Base-by-base conservation (phyloP, 2,797 vertebrate genomes). In the Gambusia yucatana region DNA sequence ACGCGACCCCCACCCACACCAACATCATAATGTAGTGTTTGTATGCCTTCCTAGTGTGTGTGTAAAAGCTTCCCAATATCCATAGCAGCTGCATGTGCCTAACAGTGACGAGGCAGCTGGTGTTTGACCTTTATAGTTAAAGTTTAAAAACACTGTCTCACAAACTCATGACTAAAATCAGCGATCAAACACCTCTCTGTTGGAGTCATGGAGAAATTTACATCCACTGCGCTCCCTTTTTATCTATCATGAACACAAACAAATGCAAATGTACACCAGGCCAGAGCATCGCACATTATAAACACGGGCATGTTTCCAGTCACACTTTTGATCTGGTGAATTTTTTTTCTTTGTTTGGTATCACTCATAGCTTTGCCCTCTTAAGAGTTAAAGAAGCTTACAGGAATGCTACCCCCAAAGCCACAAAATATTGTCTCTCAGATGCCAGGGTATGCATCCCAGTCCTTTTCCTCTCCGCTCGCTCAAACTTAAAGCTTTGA, bases 231-330 rank as follows among this genome's bases (percentile, higher is more conserved):
- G 61, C 46, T 57, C 46, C 63, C 39, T 48, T 43, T 83, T 52
- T 72, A 80, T 86, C 44, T 67, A 47, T 50, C 17, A 57, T 25
- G 1, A 75, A 79, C 78, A 80, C 67, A 86, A 87, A 91, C 81
- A 86, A 82, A 88, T 86, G 77, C 75, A 86, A 86, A 90, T 78
- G 69, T 3, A 43, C 61, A 65, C 55, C 70, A 55, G 50, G 4
- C 16, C 7, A 48, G 71, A 79, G 75, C 77, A 73, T 76, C 9
- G 63, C 39, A 10, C 43, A 61, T 39, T 46, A 77, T 84, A 88
- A 80, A 83, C 57, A 81, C 59, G 16, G 70, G 48, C 47, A 77
- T 46, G 70, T 84, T 87, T 87, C 50, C 52, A 78, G 75, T 78
- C 73, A 47, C 28, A 76, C 22, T 73, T 82, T 82, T 69, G 77